A percentile compares a stretch with the other conserved stretches of the same genome.
Evolutionary conservation across 2,113 vertebrate genomes (phyloP).

Genomic region (Rhinopomastus cyanomelas): DNA sequence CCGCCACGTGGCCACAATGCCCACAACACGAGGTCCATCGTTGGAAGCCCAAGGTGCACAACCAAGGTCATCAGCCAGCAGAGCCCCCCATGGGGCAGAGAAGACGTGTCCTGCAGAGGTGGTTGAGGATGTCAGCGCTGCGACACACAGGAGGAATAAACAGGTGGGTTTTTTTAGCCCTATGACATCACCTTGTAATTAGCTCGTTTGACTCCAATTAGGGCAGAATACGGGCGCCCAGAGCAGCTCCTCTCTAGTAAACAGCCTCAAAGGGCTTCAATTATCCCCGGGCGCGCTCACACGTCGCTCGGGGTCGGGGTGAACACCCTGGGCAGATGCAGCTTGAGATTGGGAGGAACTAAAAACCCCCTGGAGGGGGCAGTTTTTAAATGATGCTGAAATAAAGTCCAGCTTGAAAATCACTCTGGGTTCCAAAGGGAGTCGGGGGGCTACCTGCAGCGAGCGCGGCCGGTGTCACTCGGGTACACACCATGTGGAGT

Average conservation of each 20-base stretch:
- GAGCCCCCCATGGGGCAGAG: too few species aligned
- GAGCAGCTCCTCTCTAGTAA: conserved; percentile 36
- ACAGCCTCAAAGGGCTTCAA: not conserved
- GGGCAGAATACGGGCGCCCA: not conserved
- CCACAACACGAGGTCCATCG: too few species aligned
- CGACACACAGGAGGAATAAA: not conserved
- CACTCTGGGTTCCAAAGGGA: not conserved
- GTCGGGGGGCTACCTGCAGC: not conserved
- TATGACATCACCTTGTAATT: conserved; percentile 65
- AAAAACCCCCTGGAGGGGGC: not conserved
- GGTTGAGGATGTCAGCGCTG: not conserved
- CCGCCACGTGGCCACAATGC: too few species aligned
- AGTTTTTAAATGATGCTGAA: too few species aligned
- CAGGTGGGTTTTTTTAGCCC: conserved; percentile 51
- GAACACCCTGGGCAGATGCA: not conserved
- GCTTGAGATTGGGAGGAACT: not conserved
- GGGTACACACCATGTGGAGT: too few species aligned
- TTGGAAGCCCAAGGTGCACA: too few species aligned
- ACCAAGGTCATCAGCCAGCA: too few species aligned
- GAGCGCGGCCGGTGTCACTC: not conserved
- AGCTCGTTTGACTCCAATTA: conserved; percentile 25
- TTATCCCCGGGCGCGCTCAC: not conserved
- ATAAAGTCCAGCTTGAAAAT: not conserved
- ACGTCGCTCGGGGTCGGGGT: not conserved
- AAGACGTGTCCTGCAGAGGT: not conserved